Evolutionary conservation across 2,113 vertebrate species (phyloP).

Genomic region (Periophthalmodon schlosseri): DNA sequence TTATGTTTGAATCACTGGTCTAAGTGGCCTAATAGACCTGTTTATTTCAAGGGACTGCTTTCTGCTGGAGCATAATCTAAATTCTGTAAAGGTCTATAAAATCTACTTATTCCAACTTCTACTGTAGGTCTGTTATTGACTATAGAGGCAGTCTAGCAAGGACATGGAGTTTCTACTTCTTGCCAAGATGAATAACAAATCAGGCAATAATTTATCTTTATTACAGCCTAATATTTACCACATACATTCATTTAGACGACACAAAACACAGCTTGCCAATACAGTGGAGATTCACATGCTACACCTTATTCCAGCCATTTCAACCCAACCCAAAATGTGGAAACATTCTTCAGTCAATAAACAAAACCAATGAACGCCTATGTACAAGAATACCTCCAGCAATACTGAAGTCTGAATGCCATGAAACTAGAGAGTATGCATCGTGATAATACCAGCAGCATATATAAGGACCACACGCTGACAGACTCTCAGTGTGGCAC

Average conservation of each 20-base stretch:
- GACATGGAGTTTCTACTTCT: too few species aligned
- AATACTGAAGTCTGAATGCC: neutral
- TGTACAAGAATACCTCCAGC: neutral
- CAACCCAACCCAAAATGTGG: neutral
- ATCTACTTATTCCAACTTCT: too few species aligned
- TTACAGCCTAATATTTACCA: neutral
- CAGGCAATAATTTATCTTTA: neutral
- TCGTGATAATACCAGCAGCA: neutral
- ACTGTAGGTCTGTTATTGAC: too few species aligned
- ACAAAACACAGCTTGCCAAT: neutral
- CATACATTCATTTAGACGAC: neutral
- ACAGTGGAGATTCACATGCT: neutral
- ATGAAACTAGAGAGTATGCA: neutral
- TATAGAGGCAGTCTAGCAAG: too few species aligned
- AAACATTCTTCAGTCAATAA: neutral
- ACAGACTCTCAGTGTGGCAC: neutral
- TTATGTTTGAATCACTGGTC: too few species aligned
- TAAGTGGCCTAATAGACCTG: too few species aligned
- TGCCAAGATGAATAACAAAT: neutral
- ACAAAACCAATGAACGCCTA: constrained; percentile 1
- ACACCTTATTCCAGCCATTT: neutral
- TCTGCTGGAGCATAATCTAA: too few species aligned
- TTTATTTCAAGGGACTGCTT: too few species aligned
- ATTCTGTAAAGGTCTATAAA: too few species aligned
- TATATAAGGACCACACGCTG: neutral